phyloP scores from a whole-genome alignment of 1,140 invertebrate species.

The Psilanteris sp. region DNA sequence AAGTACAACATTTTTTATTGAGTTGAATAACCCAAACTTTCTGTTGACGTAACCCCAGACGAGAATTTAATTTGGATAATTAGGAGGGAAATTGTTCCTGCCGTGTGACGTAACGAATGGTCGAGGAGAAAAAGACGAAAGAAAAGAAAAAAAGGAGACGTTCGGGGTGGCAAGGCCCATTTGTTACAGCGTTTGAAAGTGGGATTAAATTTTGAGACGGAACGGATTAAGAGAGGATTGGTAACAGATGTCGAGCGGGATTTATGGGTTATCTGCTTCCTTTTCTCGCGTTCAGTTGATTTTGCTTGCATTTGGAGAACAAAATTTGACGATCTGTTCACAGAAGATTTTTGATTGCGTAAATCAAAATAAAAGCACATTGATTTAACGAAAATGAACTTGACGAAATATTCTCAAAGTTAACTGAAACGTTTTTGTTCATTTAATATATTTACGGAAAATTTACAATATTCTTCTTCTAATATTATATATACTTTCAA shows the following conservation, averaged over 20 bases:
- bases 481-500: no score
- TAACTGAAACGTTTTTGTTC: no score
- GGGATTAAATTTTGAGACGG: constrained; percentile 57
- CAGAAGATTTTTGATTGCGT: no score
- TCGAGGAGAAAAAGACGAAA: constrained; percentile 2
- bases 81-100: constrained; percentile 28
- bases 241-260: constrained; percentile 51
- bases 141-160: background rate
- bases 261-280: constrained; percentile 36
- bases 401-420: no score
- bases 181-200: constrained; percentile 57
- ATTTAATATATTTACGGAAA: no score
- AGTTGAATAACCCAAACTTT: constrained; percentile 14
- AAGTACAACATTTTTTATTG: background rate
- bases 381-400: no score
- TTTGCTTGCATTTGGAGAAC: constrained; percentile 9
- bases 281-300: constrained; percentile 1
- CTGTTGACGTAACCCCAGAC: constrained; percentile 17
- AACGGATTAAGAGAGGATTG: constrained; percentile 58
- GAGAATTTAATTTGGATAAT: constrained; percentile 29
- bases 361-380: no score
- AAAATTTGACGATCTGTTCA: background rate
- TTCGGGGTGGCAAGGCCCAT: constrained; percentile 30
- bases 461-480: no score
- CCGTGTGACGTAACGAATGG: constrained; percentile 26